phyloP scores from a whole-genome alignment of 2,113 vertebrate genomes.

The Pteronura brasiliensis region DNA sequence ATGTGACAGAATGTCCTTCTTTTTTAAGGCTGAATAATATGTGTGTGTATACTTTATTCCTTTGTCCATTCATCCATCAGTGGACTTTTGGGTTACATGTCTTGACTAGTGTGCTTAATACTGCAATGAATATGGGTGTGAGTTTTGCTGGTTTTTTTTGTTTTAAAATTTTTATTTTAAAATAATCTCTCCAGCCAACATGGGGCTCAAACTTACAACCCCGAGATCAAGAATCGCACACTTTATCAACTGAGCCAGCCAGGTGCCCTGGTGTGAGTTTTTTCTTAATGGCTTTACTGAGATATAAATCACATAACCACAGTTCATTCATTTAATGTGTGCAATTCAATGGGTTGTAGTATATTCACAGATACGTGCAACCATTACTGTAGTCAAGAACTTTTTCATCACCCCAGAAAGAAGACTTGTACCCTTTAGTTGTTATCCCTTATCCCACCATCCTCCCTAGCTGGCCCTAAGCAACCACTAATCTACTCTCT shows the following conservation, averaged over 20 bases:
- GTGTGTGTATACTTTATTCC: neutral
- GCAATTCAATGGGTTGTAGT: neutral
- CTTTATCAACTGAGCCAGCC: neutral
- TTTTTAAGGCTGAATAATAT: neutral
- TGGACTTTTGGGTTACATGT: neutral
- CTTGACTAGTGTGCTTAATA: neutral
- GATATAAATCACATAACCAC: neutral
- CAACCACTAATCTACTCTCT: neutral
- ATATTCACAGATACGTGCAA: neutral
- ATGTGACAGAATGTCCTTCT: neutral
- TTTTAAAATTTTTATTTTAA: neutral
- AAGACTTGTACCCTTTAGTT: neutral
- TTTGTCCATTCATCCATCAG: neutral
- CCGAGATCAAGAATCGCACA: neutral
- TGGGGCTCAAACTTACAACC: neutral
- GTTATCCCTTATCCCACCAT: too few relatives aligned
- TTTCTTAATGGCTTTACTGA: neutral
- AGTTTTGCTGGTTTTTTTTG: neutral
- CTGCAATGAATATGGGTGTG: neutral
- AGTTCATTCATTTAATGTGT: neutral
- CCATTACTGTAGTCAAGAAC: neutral
- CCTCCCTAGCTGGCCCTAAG: neutral
- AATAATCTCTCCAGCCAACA: neutral
- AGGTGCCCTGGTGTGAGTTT: neutral
- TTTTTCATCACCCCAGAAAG: neutral